Base-by-base conservation (phyloP, 2,888 invertebrate genomes). In the Agrotis puta region DNA sequence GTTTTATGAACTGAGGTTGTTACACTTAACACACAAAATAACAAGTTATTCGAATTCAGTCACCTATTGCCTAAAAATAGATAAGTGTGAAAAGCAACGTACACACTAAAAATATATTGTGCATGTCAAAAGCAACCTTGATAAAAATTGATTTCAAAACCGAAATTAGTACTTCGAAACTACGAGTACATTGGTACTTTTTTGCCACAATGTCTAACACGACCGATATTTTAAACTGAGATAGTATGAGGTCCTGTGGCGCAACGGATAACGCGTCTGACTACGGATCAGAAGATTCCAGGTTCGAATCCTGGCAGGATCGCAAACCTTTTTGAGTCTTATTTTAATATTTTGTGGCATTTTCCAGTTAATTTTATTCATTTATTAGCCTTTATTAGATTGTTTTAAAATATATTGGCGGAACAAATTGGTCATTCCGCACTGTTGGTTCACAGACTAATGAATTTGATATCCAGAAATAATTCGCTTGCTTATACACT, bases 241-340 rank as follows among this genome's bases (percentile, higher is more conserved):
- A 0, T 0, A 0, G 0, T 0, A 68, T 24, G 62, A 53, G 90
- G 90, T 90, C 96, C 95, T 97, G 97, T 97, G 97, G 96, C 97
- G 96, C 97, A 97, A 96, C 92, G 96, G 96, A 97, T 97, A 97
- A 97, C 97, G 97, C 97, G 97, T 97, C 97, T 97, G 97, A 97
- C 97, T 97, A 97, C 97, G 97, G 97, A 97, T 97, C 97, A 97
- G 97, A 97, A 97, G 97, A 97, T 97, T 97, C 97, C 97, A 97
- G 96, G 96, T 96, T 97, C 96, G 96, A 97, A 96, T 97, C 96
- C 96, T 96, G 96, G 96, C 96, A 96, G 94, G 96, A 90, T 92
- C 90, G 91, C 16, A 69, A 59, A 3, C 33, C 58, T 53, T 69
- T 69, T 22, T 56, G 9, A 0, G 3, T 1, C 7, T 14, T 33